Evolutionary conservation across 2,797 vertebrate species (phyloP).

Genomic region (Euphonia xanthogaster): DNA sequence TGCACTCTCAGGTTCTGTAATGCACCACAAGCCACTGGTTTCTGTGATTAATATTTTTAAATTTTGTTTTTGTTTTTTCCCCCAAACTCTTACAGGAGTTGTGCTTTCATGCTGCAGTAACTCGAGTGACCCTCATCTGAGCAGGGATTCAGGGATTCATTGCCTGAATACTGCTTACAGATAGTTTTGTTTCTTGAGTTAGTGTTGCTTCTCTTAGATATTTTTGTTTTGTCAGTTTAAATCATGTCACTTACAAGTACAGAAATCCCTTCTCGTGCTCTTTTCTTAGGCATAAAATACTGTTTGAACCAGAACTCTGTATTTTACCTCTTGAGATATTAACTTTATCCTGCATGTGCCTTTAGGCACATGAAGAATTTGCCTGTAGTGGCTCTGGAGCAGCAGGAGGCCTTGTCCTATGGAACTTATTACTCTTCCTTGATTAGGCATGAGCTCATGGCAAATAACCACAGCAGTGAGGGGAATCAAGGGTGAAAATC

Average conservation of each 20-base stretch:
- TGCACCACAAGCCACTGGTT: neutral
- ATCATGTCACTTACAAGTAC: neutral
- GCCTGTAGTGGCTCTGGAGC: neutral
- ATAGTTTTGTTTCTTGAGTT: neutral
- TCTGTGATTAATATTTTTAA: neutral
- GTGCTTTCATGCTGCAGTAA: neutral
- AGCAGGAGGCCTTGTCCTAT: neutral
- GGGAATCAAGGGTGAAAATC: neutral
- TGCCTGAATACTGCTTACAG: neutral
- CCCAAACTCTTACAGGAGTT: neutral
- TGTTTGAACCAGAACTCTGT: neutral
- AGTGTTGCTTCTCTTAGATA: neutral
- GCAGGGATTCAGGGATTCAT: neutral
- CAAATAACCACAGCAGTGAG: neutral
- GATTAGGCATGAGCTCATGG: neutral
- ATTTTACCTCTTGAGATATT: neutral
- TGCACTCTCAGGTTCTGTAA: neutral
- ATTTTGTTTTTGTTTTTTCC: neutral
- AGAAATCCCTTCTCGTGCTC: neutral
- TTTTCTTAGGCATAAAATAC: neutral
- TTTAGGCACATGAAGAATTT: neutral
- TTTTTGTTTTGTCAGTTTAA: neutral
- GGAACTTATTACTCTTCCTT: neutral
- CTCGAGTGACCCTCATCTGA: neutral
- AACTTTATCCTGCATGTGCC: neutral